Evolutionary conservation across 2,888 invertebrate species (phyloP), one percentile per base, ranked within the genome.

Genomic region (Philereme transversata): DNA sequence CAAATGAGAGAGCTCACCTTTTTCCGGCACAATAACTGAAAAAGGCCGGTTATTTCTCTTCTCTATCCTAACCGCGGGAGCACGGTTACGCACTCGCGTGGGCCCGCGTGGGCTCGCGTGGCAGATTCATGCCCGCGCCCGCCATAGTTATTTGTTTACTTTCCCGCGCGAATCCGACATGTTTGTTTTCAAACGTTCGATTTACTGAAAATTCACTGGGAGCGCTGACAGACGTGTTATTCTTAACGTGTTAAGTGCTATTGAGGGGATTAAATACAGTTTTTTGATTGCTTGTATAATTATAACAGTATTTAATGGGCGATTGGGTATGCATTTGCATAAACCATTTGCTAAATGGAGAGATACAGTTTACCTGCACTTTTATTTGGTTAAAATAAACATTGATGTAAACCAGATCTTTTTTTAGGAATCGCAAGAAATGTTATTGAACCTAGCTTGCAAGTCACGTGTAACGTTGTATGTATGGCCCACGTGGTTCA

Each of bases 151-250:
- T 85, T 84, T 86, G 82, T 86, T 86, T 80, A 78, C 71, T 50
- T 77, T 72, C 71, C 70, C 71, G 71, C 74, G 80, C 79, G 57
- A 81, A 78, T 78, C 75, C 69, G 76, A 79, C 79, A 68, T 87
- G 84, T 89, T 90, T 90, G 83, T 88, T 88, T 87, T 57, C 73
- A 71, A 76, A 81, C 73, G 74, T 75, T 80, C 83, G 74, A 87
- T 88, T 87, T 87, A 86, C 77, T 78, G 86, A 81, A 88, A 86
- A 90, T 91, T 84, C 87, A 83, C 86, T 86, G 79, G 65, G 68
- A 48, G 51, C 87, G 89, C 83, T 89, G 88, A 91, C 80, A 85
- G 84, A 83, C 72, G 62, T 75, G 79, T 78, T 86, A 74, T 82
- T 81, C 75, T 70, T 69, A 72, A 74, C 65, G 44, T 51, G 62